phyloP scores from a whole-genome alignment of 2,113 vertebrate species.

The Corythornis madagascariensis region DNA sequence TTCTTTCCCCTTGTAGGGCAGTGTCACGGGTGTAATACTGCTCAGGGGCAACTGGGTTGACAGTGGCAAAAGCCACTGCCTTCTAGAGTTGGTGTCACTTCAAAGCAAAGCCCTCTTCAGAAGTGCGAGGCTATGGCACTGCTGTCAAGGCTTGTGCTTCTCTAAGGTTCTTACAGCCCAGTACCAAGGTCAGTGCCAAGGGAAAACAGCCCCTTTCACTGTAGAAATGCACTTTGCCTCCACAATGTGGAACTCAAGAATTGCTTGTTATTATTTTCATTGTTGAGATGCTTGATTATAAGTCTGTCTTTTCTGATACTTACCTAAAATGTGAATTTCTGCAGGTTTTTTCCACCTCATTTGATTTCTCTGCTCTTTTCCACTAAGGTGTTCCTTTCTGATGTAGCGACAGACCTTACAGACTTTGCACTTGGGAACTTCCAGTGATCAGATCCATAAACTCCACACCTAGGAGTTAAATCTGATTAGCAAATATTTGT shows the following conservation, averaged over 20 bases:
- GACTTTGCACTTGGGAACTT: background rate
- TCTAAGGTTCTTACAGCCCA: background rate
- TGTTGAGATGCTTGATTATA: background rate
- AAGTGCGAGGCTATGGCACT: accelerated
- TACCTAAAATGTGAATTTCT: background rate
- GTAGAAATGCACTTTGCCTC: background rate
- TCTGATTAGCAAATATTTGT: background rate
- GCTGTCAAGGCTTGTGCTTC: too few relatives aligned
- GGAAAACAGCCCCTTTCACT: background rate
- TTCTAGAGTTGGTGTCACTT: background rate
- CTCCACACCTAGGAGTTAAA: background rate
- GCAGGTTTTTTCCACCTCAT: background rate
- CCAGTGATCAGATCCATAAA: background rate
- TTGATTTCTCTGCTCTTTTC: background rate
- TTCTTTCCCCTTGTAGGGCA: too few relatives aligned
- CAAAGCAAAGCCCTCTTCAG: accelerated
- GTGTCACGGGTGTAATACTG: accelerated
- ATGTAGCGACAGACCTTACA: background rate
- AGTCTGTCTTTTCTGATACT: background rate
- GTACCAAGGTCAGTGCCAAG: background rate
- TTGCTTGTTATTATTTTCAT: background rate
- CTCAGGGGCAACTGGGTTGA: accelerated
- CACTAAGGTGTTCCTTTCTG: background rate
- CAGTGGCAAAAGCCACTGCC: accelerated
- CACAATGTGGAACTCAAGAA: background rate